Conservation (phyloP, 2,113 vertebrate genomes). For the Phaetusa simplex region DNA sequence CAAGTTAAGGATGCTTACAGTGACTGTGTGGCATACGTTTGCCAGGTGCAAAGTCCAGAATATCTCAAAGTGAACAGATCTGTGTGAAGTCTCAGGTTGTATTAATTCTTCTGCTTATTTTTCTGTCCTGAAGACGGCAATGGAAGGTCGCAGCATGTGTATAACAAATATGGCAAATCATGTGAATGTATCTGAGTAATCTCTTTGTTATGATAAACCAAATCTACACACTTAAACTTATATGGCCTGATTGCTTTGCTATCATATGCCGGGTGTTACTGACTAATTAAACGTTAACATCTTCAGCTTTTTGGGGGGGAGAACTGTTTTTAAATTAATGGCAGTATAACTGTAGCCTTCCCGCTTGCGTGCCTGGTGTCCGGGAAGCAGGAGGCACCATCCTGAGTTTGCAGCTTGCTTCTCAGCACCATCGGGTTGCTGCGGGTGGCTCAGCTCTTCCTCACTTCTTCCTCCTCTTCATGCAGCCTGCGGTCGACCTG, state of each 20-base stretch:
- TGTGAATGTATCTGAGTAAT: neutral
- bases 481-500: fast-evolving
- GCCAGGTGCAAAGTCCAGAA: neutral
- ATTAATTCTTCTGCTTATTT: neutral
- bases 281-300: neutral
- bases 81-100: neutral
- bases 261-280: neutral
- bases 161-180: neutral
- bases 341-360: neutral
- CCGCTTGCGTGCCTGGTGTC: fast-evolving
- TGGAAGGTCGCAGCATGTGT: neutral
- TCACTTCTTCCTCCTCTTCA: neutral
- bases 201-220: neutral
- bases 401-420: neutral
- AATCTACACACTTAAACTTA: neutral
- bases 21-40: neutral
- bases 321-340: neutral
- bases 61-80: neutral
- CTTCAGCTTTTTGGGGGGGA: fast-evolving
- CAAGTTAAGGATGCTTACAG: neutral
- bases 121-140: neutral
- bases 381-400: neutral
- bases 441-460: neutral
- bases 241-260: neutral
- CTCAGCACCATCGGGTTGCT: fast-evolving